Percentiles rank a stretch among this genome's conserved stretches.
Conservation (phyloP, 2,888 invertebrate species). For the Panzeria rudis region DNA sequence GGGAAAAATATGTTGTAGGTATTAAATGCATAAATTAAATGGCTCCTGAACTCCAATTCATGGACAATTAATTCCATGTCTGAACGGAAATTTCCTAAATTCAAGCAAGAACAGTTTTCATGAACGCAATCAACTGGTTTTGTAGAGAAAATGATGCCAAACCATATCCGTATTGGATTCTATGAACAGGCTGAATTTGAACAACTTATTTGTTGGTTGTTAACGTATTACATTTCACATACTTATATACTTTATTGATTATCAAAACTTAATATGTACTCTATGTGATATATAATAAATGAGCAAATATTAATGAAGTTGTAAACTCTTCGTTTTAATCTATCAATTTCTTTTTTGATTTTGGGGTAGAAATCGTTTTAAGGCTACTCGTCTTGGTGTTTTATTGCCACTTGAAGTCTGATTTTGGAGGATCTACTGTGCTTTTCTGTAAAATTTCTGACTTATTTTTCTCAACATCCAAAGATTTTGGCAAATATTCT, state of each 20-base stretch:
- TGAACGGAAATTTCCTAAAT: too few relatives aligned
- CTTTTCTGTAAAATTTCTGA: constrained; percentile 17
- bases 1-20: too few relatives aligned
- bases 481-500: constrained; percentile 3
- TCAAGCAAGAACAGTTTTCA: too few relatives aligned
- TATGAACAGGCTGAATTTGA: too few relatives aligned
- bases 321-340: constrained; percentile 63
- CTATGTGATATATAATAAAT: neutral
- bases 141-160: too few relatives aligned
- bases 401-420: constrained; percentile 81
- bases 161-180: too few relatives aligned
- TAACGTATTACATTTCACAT: too few relatives aligned
- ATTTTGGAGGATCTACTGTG: constrained; percentile 70
- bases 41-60: too few relatives aligned
- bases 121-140: too few relatives aligned
- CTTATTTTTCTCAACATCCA: constrained; percentile 15
- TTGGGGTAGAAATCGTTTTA: constrained; percentile 92
- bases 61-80: too few relatives aligned
- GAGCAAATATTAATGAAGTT: neutral
- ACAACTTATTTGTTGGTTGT: too few relatives aligned
- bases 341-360: constrained; percentile 86
- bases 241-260: neutral
- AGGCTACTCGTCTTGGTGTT: constrained; percentile 88
- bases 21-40: too few relatives aligned
- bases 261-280: neutral